Conservation (phyloP, 2,113 vertebrate species). For the Mobula hypostoma region DNA sequence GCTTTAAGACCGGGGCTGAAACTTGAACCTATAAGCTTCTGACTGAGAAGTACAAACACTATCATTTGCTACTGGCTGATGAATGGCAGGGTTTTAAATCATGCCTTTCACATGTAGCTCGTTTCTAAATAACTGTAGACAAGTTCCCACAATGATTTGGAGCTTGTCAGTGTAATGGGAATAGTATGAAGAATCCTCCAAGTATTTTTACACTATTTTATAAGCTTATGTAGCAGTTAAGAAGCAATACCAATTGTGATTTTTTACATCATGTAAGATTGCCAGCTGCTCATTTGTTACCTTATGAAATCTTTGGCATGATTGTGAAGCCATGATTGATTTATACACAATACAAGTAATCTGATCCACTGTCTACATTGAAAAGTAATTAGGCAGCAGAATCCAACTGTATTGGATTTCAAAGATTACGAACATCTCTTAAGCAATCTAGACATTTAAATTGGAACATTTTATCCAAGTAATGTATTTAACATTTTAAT, state of each 20-base stretch:
- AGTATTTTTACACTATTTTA: not conserved
- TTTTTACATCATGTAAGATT: slow-evolving; percentile 16
- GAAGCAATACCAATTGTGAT: slow-evolving; percentile 5
- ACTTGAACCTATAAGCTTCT: not conserved
- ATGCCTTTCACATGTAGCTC: not conserved
- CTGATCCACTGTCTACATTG: not conserved
- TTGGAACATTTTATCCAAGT: not conserved
- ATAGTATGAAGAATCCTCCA: not conserved
- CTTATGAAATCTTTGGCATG: not conserved
- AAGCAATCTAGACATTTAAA: slow-evolving; percentile 21
- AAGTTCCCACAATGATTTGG: not conserved
- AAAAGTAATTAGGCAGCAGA: not conserved
- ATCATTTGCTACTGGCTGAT: not conserved
- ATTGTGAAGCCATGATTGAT: slow-evolving; percentile 6
- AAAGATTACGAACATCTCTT: not conserved
- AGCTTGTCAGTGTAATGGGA: not conserved
- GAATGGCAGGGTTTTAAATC: not conserved
- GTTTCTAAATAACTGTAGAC: not conserved
- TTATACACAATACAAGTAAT: not conserved
- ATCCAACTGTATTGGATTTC: not conserved
- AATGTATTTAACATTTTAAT: not conserved
- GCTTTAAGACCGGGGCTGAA: not conserved
- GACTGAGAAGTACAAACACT: not conserved
- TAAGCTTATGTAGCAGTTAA: not conserved
- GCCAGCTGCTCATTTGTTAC: not conserved